Evolutionary conservation across 2,888 invertebrate genomes (phyloP), one percentile per base, ranked within the genome.

Genomic region (Trichogramma dendrolimi): DNA sequence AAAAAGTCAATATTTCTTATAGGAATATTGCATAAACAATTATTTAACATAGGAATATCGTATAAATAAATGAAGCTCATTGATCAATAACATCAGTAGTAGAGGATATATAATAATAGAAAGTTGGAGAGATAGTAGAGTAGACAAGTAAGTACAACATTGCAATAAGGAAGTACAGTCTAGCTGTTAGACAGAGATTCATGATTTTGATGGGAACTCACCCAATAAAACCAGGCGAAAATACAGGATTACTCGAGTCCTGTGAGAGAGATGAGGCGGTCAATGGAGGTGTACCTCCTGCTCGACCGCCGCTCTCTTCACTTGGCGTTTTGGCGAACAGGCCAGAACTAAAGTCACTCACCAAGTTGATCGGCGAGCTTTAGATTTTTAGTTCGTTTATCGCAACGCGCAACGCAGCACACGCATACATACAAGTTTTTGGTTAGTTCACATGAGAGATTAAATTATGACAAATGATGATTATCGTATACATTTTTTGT

Each of bases 261-360:
- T 77, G 77, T 70, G 76, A 76, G 73, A 75, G 74, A 71, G 77
- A 80, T 79, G 76, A 78, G 79, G 73, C 82, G 83, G 83, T 83
- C 83, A 86, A 84, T 79, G 88, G 84, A 82, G 90, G 86, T 71
- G 83, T 83, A 71, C 83, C 82, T 71, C 83, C 83, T 58, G 81
- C 79, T 70, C 82, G 81, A 73, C 83, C 82, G 79, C 89, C 89
- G 81, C 87, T 87, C 83, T 92, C 92, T 84, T 93, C 93, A 80
- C 92, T 92, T 78, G 92, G 92, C 76, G 92, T 93, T 85, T 92
- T 92, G 85, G 89, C 91, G 86, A 95, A 94, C 81, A 94, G 86
- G 82, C 94, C 94, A 77, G 93, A 91, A 81, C 95, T 93, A 83
- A 96, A 92, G 86, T 95, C 95, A 79, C 85, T 87, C 82, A 94